These are phyloP conservation scores for Dryobates pubescens DNA, from an alignment of 2,797 vertebrate genomes.

Conservation along the genomic window DNA sequence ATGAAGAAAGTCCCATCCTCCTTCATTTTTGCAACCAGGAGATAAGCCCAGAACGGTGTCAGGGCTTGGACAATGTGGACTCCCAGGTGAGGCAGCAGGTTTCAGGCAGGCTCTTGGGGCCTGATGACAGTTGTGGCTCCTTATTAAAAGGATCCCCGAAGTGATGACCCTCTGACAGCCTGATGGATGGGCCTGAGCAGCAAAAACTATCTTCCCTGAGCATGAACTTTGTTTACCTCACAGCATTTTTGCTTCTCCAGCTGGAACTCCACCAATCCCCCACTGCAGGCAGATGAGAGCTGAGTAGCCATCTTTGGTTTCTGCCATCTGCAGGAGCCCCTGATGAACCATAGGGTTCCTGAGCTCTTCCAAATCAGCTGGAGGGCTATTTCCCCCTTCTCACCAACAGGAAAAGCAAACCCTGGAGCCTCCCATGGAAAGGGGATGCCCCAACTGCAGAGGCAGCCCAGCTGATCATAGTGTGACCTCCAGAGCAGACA, in stretches of 20 bases:
- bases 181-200: not conserved
- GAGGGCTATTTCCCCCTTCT: not conserved
- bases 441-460: not conserved
- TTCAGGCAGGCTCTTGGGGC: not conserved
- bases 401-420: not conserved
- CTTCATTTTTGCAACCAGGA: constrained; percentile 82
- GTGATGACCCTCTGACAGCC: not conserved
- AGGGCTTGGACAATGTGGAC: not conserved
- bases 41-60: constrained; percentile 76
- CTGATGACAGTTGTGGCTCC: not conserved
- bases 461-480: rapidly evolving
- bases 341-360: not conserved
- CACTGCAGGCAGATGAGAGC: rapidly evolving
- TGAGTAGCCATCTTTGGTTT: not conserved
- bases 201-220: not conserved
- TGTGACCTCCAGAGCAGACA: not conserved
- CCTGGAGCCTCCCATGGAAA: not conserved
- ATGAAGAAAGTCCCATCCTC: constrained; percentile 76
- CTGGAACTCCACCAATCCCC: not conserved
- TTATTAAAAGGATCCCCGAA: not conserved
- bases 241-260: not conserved
- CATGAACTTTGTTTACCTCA: not conserved
- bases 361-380: not conserved
- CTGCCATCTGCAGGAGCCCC: not conserved
- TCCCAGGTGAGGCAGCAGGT: not conserved